Evolutionary conservation across 2,888 invertebrate genomes (phyloP).

Genomic region (Nemotelus nigrinus): DNA sequence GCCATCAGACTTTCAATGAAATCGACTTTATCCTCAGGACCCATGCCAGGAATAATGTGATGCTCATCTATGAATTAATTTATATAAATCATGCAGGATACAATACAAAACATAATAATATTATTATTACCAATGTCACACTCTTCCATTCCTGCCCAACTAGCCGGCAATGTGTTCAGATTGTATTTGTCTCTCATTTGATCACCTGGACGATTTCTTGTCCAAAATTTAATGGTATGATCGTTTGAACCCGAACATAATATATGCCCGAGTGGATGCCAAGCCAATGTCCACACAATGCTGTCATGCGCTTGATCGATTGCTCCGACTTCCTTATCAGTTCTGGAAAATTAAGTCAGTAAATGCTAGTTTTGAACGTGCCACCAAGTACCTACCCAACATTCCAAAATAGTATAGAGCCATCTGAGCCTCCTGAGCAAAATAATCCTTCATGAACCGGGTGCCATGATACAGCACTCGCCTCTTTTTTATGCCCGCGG

Average conservation of each 20-base stretch:
- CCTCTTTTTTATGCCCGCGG: slow-evolving; percentile 99
- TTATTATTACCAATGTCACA: slow-evolving; percentile 70
- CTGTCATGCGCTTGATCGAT: slow-evolving; percentile 99
- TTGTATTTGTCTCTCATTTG: slow-evolving; percentile 98
- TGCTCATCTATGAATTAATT: slow-evolving; percentile 72
- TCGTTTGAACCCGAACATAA: slow-evolving; percentile 99
- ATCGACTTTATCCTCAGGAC: slow-evolving; percentile 94
- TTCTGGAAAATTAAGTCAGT: slow-evolving; percentile 66
- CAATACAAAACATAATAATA: too few species aligned
- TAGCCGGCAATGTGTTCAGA: slow-evolving; percentile 88
- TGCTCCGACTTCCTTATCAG: slow-evolving; percentile 97
- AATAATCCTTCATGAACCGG: slow-evolving; percentile 97
- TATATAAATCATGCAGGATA: neutral
- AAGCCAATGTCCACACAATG: slow-evolving; percentile 98
- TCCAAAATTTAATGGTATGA: slow-evolving; percentile 99
- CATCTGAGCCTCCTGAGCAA: slow-evolving; percentile 98
- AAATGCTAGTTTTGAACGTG: neutral
- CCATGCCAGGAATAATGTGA: slow-evolving; percentile 93
- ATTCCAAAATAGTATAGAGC: slow-evolving; percentile 98
- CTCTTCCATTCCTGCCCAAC: slow-evolving; percentile 77
- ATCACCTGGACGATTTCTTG: slow-evolving; percentile 97
- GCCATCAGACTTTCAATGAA: slow-evolving; percentile 73
- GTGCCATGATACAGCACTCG: slow-evolving; percentile 97
- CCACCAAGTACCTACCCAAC: slow-evolving; percentile 76
- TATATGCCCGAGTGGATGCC: slow-evolving; percentile 99